A percentile compares a stretch with the other conserved stretches of the same genome.
Evolutionary conservation across 2,797 vertebrate species (phyloP).

Genomic region (Myioborus miniatus): DNA sequence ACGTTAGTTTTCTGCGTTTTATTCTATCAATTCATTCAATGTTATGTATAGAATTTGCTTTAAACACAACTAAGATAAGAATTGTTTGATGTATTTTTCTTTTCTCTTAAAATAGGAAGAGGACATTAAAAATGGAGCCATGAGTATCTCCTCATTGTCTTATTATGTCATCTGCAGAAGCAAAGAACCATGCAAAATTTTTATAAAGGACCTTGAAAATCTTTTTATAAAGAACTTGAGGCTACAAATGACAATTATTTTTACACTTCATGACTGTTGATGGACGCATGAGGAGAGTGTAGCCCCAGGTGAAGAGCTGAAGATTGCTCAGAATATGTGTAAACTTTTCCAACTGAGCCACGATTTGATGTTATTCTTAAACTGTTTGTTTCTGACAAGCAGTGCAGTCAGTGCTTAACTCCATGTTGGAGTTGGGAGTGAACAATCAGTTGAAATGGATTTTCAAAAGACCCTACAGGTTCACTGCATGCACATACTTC

Average conservation of each 20-base stretch:
- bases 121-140: conserved; percentile 63
- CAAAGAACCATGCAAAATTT: background rate
- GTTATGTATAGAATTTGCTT: background rate
- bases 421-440: conserved; percentile 21
- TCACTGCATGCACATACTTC: background rate
- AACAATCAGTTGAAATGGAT: background rate
- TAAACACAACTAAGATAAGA: background rate
- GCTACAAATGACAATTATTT: background rate
- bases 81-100: background rate
- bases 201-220: background rate
- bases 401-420: background rate
- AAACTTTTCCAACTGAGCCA: background rate
- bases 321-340: background rate
- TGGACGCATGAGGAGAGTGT: background rate
- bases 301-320: background rate
- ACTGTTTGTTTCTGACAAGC: background rate
- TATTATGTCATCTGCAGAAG: background rate
- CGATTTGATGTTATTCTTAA: background rate
- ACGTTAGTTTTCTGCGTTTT: background rate
- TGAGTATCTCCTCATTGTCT: background rate
- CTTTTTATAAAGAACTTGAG: conserved; percentile 14
- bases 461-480: background rate
- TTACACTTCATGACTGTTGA: background rate
- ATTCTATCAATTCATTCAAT: background rate
- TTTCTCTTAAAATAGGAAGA: conserved; percentile 66